phyloP scores from a whole-genome alignment of 2,888 invertebrate genomes.

The Phania funesta region DNA sequence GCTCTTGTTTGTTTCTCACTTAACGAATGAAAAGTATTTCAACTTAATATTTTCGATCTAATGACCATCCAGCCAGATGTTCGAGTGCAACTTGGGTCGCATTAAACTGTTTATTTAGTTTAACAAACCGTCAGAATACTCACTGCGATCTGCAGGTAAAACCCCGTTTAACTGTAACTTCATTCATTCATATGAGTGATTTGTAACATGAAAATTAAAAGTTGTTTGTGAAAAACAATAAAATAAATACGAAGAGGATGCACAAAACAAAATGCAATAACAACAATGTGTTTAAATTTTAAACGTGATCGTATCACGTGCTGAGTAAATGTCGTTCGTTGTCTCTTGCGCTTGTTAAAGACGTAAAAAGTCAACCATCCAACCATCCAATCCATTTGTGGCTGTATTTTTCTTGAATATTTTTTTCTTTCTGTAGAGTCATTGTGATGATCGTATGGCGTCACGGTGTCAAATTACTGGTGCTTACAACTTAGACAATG shows the following conservation, averaged over 20 bases:
- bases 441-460: slow-evolving; percentile 57
- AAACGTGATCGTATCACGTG: slow-evolving; percentile 66
- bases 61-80: slow-evolving; percentile 31
- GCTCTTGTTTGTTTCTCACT: neutral
- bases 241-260: neutral
- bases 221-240: neutral
- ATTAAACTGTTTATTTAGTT: slow-evolving; percentile 8
- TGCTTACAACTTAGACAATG: slow-evolving; percentile 29
- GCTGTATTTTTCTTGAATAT: neutral
- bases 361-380: neutral
- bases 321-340: slow-evolving; percentile 11
- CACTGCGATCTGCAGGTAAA: no score
- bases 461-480: slow-evolving; percentile 62
- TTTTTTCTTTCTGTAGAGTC: neutral
- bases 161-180: slow-evolving; percentile 44
- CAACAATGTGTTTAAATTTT: slow-evolving; percentile 4
- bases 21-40: slow-evolving; percentile 12
- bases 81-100: slow-evolving; percentile 13
- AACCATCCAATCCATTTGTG: slow-evolving; percentile 1
- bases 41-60: slow-evolving; percentile 30
- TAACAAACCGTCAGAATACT: slow-evolving; percentile 10
- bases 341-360: neutral
- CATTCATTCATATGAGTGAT: slow-evolving; percentile 39
- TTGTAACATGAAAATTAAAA: slow-evolving; percentile 41
- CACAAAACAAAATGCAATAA: neutral